Conservation (phyloP, 2,888 invertebrate genomes). For the Laspeyria flexula region DNA sequence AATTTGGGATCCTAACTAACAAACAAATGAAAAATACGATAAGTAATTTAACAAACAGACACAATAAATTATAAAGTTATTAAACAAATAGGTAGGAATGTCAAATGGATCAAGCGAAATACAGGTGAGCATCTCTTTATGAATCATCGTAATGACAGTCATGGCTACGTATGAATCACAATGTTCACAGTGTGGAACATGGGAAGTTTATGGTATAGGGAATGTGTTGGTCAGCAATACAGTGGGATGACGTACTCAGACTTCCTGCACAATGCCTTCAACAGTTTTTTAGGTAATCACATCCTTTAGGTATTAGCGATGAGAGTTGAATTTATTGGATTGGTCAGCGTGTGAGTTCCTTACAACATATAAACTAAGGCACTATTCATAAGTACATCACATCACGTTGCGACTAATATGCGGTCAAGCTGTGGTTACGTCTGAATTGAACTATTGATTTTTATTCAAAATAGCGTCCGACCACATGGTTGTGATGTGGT, state of each 20-base stretch:
- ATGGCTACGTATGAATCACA: conserved; percentile 46
- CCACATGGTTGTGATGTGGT: no score
- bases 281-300: conserved; percentile 1
- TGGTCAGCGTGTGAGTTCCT: no score
- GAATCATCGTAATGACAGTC: conserved; percentile 48
- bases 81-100: not conserved
- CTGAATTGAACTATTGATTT: no score
- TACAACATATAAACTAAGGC: no score
- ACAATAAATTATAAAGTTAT: not conserved
- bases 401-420: no score
- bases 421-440: no score
- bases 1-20: no score
- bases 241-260: conserved; percentile 32
- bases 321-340: no score
- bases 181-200: conserved; percentile 55
- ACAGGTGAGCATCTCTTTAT: conserved; percentile 52
- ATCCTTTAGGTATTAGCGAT: not conserved
- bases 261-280: conserved; percentile 11
- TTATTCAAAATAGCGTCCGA: no score
- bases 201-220: conserved; percentile 53
- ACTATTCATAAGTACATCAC: no score
- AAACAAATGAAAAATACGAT: no score
- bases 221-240: conserved; percentile 45
- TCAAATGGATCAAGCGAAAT: conserved; percentile 10
- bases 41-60: no score